A percentile compares a stretch with the other conserved stretches of the same genome.
phyloP scores from a whole-genome alignment of 2,113 vertebrate genomes.

The Anolis sagrei region DNA sequence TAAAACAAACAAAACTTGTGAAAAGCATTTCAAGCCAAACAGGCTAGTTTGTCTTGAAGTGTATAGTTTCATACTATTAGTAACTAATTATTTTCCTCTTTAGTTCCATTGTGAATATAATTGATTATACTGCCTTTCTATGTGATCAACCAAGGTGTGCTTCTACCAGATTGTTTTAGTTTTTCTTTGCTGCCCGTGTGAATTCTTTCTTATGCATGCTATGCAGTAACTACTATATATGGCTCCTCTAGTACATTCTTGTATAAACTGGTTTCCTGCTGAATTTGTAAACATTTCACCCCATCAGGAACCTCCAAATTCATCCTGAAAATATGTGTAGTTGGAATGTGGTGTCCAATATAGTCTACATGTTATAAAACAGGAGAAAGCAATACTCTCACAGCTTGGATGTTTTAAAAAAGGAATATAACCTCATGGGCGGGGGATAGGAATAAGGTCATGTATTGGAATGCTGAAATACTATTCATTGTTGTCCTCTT shows the following conservation, averaged over 20 bases:
- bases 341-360: not conserved
- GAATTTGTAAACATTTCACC: not conserved
- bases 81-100: not conserved
- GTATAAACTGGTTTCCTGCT: not conserved
- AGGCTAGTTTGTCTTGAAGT: not conserved
- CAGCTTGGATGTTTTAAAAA: not conserved
- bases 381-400: not conserved
- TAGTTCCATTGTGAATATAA: not conserved
- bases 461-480: not conserved
- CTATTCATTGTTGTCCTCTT: not conserved
- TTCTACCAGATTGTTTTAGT: not conserved
- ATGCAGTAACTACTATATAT: not conserved
- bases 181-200: not conserved
- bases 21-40: not conserved
- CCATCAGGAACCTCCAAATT: not conserved
- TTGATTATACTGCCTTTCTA: not conserved
- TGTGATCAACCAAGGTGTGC: not conserved
- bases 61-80: not conserved
- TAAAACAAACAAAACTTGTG: not conserved
- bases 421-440: not conserved
- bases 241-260: too few relatives aligned
- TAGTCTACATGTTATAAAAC: not conserved
- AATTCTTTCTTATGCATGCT: not conserved
- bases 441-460: not conserved
- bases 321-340: not conserved